Evolutionary conservation across 2,113 vertebrate species (phyloP).

Genomic region (Megalops atlanticus): DNA sequence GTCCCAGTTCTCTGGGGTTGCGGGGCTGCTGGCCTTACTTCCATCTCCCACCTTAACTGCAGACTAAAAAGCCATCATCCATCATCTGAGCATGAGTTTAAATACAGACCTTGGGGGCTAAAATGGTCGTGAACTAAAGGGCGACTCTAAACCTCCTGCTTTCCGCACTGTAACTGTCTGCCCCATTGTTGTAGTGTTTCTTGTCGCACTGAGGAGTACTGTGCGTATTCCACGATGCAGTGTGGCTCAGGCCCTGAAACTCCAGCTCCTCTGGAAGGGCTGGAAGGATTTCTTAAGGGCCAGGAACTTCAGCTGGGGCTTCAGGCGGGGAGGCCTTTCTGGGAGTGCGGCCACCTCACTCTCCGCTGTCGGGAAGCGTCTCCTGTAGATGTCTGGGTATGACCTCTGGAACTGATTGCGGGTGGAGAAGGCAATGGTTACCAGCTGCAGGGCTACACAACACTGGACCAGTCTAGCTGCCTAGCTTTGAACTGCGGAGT

Average conservation of each 20-base stretch:
- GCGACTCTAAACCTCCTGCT: too few species aligned
- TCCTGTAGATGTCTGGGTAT: constrained; percentile 79
- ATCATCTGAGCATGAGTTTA: neutral
- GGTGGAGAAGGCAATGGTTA: constrained; percentile 37
- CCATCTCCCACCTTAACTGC: too few species aligned
- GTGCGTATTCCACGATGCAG: too few species aligned
- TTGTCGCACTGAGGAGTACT: too few species aligned
- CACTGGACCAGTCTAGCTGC: too few species aligned
- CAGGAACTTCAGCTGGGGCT: constrained; percentile 72
- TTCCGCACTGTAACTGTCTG: too few species aligned
- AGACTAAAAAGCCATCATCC: neutral
- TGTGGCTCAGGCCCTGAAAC: constrained; percentile 75
- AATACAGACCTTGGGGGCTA: too few species aligned
- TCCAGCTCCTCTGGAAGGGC: constrained; percentile 85
- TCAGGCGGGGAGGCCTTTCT: constrained; percentile 70
- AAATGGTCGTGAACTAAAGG: too few species aligned
- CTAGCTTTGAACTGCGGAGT: too few species aligned
- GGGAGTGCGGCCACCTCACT: constrained; percentile 75
- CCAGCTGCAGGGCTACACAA: neutral
- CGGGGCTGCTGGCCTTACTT: too few species aligned
- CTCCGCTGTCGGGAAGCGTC: constrained; percentile 79
- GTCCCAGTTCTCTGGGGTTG: neutral
- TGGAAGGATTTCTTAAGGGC: constrained; percentile 81
- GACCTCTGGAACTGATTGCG: constrained; percentile 86
- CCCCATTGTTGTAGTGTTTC: too few species aligned